Evolutionary conservation across 2,113 vertebrate species (phyloP).

Genomic region (Microtus oregoni): DNA sequence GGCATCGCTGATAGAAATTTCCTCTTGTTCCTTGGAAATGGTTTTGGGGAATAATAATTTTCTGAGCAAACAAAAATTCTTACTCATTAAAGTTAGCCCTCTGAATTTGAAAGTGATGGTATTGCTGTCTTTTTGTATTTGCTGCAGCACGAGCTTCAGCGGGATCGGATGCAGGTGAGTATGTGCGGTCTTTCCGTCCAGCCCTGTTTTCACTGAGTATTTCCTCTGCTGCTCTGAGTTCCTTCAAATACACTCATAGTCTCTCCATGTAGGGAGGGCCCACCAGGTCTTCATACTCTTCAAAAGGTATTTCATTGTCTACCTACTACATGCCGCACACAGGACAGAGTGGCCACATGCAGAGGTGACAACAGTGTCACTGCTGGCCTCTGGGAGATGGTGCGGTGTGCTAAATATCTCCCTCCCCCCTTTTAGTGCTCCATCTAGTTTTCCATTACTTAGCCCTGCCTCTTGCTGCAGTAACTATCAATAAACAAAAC

Average conservation of each 20-base stretch:
- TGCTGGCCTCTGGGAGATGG: not conserved
- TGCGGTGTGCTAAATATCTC: not conserved
- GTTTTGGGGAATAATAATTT: conserved; percentile 74
- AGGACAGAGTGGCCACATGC: not conserved
- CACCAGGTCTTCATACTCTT: not conserved
- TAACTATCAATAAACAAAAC: not conserved
- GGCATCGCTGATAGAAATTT: conserved; percentile 84
- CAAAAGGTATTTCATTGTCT: not conserved
- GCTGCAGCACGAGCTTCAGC: not conserved
- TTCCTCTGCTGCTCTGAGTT: not conserved
- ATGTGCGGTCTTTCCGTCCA: not conserved
- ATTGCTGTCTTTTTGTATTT: not conserved
- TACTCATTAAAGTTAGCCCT: conserved; percentile 73
- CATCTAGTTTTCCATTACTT: not conserved
- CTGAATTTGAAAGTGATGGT: not conserved
- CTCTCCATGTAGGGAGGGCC: not conserved
- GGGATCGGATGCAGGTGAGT: not conserved
- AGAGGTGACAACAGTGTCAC: not conserved
- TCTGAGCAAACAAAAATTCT: conserved; percentile 58
- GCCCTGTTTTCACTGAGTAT: not conserved
- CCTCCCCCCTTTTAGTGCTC: not conserved
- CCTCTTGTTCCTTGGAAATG: conserved; percentile 83
- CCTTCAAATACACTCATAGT: not conserved
- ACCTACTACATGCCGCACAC: not conserved
- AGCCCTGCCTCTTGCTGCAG: not conserved